Base-by-base conservation (phyloP, 2,888 invertebrate genomes). In the Dasypogon diadema region DNA sequence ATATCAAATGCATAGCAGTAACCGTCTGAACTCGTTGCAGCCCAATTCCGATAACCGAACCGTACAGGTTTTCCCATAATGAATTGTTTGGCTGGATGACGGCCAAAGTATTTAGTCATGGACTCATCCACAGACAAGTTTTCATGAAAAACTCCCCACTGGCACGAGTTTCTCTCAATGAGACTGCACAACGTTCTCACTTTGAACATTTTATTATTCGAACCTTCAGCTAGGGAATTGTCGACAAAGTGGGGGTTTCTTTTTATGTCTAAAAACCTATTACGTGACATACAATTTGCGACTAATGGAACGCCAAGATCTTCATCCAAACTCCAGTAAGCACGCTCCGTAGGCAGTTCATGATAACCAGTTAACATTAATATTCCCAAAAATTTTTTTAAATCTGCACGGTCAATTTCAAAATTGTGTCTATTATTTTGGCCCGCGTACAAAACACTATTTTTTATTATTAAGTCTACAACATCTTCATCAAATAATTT, bases 251-350 rank as follows among this genome's bases (percentile, higher is more conserved):
- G 34, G 6, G 1, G 34, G 34, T 74, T 68, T 74, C 34, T 55
- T 60, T 46, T 76, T 24, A 73, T 72, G 34, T 55, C 63, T 48
- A 76, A 58, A 79, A 80, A 81, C 63, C 80, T 77, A 77, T 80
- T 81, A 55, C 80, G 73, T 42, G 80, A 77, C 80, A 81, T 80
- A 22, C 74, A 73, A 18, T 79, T 77, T 24, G 79, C 63, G 55
- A 84, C 80, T 63, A 82, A 75, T 77, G 79, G 77, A 75, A 81
- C 77, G 60, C 78, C 77, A 68, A 81, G 76, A 80, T 83, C 81
- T 77, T 81, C 80, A 78, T 81, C 81, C 63, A 81, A 76, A 76
- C 79, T 79, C 82, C 82, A 83, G 78, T 82, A 83, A 65, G 77
- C 76, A 74, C 81, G 77, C 77, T 83, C 81, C 56, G 79, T 74